These are phyloP conservation scores for Lycaon pictus DNA, from an alignment of 2,113 vertebrate genomes.

Conservation along the genomic window DNA sequence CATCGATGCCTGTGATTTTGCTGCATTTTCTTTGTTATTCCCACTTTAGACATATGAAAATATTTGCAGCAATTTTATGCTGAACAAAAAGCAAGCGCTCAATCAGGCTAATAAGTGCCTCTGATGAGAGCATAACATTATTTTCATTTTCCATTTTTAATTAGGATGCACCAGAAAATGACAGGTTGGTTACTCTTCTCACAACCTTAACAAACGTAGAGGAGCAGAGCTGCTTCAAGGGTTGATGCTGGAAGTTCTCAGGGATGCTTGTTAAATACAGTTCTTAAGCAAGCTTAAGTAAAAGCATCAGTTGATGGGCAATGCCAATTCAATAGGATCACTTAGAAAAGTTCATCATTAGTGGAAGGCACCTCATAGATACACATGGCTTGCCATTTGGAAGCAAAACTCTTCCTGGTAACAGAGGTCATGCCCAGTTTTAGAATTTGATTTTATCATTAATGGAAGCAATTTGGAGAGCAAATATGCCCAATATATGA, in stretches of 20 bases:
- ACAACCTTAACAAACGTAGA: constrained; percentile 66
- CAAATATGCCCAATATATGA: neutral
- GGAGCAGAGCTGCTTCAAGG: neutral
- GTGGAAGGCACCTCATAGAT: neutral
- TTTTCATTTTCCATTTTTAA: constrained; percentile 78
- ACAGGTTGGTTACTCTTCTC: constrained; percentile 70
- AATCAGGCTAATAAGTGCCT: constrained; percentile 71
- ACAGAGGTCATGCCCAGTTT: neutral
- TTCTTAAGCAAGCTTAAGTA: neutral
- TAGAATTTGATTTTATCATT: constrained; percentile 43
- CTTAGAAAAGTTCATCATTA: constrained; percentile 29
- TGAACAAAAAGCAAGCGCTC: constrained; percentile 66
- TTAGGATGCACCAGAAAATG: constrained; percentile 72
- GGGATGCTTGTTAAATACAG: constrained; percentile 61
- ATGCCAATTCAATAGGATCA: constrained; percentile 28
- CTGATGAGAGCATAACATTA: constrained; percentile 53
- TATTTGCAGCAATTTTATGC: constrained; percentile 62
- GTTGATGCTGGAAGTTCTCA: constrained; percentile 48
- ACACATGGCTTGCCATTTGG: neutral
- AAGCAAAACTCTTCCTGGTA: neutral
- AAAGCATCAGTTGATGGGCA: constrained; percentile 22
- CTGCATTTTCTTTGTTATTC: constrained; percentile 58
- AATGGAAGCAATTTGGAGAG: neutral
- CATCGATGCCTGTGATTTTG: neutral
- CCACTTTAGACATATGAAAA: constrained; percentile 65